Base-by-base conservation (phyloP, 2,113 vertebrate genomes). In the Hemiscyllium ocellatum region DNA sequence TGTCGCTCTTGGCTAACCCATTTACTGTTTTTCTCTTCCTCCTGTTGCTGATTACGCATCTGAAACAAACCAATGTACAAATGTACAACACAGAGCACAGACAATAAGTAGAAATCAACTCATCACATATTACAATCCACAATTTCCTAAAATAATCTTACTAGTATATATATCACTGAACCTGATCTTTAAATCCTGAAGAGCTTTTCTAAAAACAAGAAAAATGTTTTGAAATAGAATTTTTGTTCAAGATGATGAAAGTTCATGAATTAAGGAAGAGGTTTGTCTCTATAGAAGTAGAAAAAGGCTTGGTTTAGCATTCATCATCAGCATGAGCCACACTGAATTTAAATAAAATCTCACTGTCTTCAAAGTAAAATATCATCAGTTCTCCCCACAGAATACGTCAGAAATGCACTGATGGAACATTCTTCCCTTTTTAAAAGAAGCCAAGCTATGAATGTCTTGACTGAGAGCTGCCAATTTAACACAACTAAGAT, bases 1-100 rank as follows among this genome's bases (percentile, higher is more conserved):
- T 99, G 98, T 76, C 99, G 98, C 90, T 99, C 99, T 96, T 98
- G 98, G 96, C 98, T 98, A 97, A 99, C 98, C 97, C 98, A 98
- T 93, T 97, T 97, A 68, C 97, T 99, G 96, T 97, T 98, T 96
- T 97, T 97, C 96, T 98, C 98, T 96, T 99, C 98, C 95, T 99
- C 98, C 19, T 98, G 98, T 96, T 98, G 96, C 0, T 98, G 98
- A 69, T 98, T 97, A 96, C 97, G 97, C 91, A 97, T 98, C 98
- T 98, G 96, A 96, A 96, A 95, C 50, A 83, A 65, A 95, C 20
- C 56, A 83, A 85, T 22, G 47, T 22, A 52, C 42, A 26, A 94
- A 52, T 72, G 10, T 90, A 61, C 24, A 89, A 12, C 6, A 56
- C 1, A 70, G 69, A 29, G 2, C 61, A 37, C 26, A 91, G 13